Conservation (phyloP, 2,888 invertebrate genomes). For the Tolmerus cingulatus region DNA sequence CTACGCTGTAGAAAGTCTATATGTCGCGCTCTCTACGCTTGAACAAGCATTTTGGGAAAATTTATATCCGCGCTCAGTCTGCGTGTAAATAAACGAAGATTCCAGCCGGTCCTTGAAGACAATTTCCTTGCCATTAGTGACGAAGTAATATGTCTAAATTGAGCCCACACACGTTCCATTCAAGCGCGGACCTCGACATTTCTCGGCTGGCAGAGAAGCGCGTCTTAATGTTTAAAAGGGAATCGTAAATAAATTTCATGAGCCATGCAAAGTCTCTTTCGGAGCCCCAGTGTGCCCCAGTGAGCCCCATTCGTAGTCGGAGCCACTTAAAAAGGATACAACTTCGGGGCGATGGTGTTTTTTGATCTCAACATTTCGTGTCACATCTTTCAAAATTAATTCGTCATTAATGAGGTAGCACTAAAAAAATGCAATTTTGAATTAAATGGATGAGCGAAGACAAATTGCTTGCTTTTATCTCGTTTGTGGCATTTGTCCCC, state of each 20-base stretch:
- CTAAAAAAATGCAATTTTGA: conserved; percentile 41
- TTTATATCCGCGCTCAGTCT: conserved; percentile 19
- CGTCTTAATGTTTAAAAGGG: background rate
- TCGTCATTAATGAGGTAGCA: conserved; percentile 40
- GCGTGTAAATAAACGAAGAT: background rate
- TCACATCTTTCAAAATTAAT: conserved; percentile 45
- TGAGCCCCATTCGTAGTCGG: background rate
- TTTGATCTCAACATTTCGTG: conserved; percentile 23
- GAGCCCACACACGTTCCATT: conserved; percentile 27
- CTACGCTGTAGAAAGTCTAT: background rate
- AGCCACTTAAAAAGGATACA: background rate
- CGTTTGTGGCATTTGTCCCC: background rate
- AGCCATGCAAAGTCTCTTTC: conserved; percentile 14
- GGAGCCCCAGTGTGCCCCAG: background rate
- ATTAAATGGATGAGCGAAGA: conserved; percentile 45
- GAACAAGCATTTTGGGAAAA: background rate
- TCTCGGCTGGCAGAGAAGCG: background rate
- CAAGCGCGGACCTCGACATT: background rate
- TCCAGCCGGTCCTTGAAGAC: background rate
- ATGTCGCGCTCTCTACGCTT: background rate
- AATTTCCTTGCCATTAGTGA: background rate
- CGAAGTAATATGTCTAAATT: conserved; percentile 5
- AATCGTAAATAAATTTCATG: conserved; percentile 44
- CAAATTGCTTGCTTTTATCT: conserved; percentile 42
- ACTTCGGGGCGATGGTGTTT: background rate